These are phyloP conservation scores for Meleagris gallopavo DNA, from an alignment of 2,113 vertebrate species.

Conservation along the genomic window DNA sequence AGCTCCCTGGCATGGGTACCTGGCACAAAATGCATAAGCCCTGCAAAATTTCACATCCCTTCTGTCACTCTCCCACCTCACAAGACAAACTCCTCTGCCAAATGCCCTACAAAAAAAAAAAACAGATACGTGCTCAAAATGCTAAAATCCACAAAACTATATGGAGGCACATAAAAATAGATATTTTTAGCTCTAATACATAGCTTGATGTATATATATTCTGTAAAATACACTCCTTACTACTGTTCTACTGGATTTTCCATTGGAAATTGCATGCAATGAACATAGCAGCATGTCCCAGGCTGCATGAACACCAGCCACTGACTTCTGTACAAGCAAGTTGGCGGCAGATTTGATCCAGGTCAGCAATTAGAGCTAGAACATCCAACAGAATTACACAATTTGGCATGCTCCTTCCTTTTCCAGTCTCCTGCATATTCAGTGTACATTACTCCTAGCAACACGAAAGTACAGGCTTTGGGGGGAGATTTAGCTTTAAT, in stretches of 20 bases:
- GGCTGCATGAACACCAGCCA: background rate
- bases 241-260: background rate
- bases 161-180: background rate
- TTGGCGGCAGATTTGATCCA: slow-evolving; percentile 4
- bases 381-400: slow-evolving; percentile 24
- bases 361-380: slow-evolving; percentile 52
- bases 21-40: background rate
- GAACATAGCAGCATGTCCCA: background rate
- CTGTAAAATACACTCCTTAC: background rate
- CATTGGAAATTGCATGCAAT: background rate
- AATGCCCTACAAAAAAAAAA: background rate
- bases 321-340: background rate
- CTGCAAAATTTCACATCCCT: slow-evolving; percentile 2
- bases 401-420: slow-evolving; percentile 37
- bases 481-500: background rate
- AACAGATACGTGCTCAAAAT: background rate
- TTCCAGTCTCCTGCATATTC: slow-evolving; percentile 20
- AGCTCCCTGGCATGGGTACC: rapidly evolving
- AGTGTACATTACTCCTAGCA: background rate
- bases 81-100: background rate
- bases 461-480: background rate
- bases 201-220: background rate
- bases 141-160: background rate
- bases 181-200: background rate
- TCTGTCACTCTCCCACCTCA: background rate